Conservation (phyloP, 2,888 invertebrate species). For the Deilephila elpenor region DNA sequence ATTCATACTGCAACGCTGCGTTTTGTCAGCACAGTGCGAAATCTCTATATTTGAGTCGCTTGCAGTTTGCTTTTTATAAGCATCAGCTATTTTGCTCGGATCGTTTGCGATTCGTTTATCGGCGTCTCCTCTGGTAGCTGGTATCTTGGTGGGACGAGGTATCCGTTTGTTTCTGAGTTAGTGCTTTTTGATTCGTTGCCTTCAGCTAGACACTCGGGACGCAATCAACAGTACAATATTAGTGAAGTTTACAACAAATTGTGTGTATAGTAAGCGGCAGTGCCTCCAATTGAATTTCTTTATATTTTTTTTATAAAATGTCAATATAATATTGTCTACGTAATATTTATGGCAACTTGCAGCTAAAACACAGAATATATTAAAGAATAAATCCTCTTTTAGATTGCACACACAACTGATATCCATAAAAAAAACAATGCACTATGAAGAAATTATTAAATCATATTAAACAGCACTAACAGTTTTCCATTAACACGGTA, state of each 20-base stretch:
- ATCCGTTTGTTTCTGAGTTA: background rate
- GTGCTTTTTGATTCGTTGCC: background rate
- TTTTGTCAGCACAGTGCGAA: constrained; percentile 2
- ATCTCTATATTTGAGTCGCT: constrained; percentile 3
- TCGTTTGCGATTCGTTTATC: constrained; percentile 20
- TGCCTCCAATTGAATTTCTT: background rate
- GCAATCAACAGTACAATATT: too few relatives aligned
- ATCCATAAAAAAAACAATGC: background rate
- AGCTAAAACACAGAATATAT: too few relatives aligned
- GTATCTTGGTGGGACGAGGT: background rate
- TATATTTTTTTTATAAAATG: too few relatives aligned
- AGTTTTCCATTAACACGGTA: background rate
- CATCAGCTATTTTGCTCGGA: constrained; percentile 19
- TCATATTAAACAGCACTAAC: background rate
- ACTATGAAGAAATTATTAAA: background rate
- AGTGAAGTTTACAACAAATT: too few relatives aligned
- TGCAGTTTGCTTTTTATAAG: constrained; percentile 25
- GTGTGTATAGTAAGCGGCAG: background rate
- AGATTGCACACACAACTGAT: too few relatives aligned
- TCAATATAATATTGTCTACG: too few relatives aligned
- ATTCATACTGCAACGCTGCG: background rate
- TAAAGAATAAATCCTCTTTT: too few relatives aligned
- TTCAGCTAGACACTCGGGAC: background rate
- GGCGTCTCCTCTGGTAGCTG: background rate
- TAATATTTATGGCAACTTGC: too few relatives aligned